phyloP scores from a whole-genome alignment of 2,113 vertebrate genomes.

The Hemiprocne comata region DNA sequence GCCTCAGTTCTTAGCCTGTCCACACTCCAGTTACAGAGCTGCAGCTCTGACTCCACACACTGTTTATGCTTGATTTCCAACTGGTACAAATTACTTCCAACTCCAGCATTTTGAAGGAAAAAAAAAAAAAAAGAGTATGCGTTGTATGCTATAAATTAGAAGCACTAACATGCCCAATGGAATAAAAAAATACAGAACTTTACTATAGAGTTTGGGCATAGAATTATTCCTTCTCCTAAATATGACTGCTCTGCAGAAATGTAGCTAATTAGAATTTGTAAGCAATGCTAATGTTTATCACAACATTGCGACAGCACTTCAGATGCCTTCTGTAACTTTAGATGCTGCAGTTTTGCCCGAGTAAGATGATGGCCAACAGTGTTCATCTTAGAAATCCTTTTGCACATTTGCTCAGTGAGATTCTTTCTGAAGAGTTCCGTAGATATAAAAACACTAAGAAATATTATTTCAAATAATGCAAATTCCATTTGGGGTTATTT shows the following conservation, averaged over 20 bases:
- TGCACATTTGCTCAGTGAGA: background rate
- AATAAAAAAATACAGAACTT: background rate
- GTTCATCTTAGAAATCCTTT: background rate
- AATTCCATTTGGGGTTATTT: background rate
- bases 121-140: too few species aligned
- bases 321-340: background rate
- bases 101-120: background rate
- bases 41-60: background rate
- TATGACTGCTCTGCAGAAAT: background rate
- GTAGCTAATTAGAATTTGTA: background rate
- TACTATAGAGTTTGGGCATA: background rate
- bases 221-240: background rate
- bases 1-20: background rate
- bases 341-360: background rate
- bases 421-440: background rate
- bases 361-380: background rate
- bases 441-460: background rate
- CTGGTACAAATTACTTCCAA: background rate
- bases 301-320: background rate
- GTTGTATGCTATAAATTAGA: rapidly evolving
- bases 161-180: background rate
- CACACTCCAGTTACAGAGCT: background rate
- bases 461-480: background rate
- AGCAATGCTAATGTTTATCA: background rate
- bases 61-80: background rate